Evolutionary conservation across 2,797 vertebrate genomes (phyloP).

Genomic region (Emys orbicularis): DNA sequence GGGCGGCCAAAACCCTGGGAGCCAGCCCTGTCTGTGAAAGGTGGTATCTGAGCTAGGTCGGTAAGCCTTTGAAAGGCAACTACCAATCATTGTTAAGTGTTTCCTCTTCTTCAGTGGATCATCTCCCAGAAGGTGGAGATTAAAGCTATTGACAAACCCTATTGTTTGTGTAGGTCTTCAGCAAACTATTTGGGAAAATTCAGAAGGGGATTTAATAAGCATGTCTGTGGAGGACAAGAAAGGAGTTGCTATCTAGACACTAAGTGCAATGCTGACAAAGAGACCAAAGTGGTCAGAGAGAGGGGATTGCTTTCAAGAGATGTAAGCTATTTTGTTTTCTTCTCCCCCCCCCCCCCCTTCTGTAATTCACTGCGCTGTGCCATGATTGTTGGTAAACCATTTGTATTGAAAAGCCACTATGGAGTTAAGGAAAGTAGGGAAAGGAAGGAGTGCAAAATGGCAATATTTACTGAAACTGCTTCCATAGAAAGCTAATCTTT

Average conservation of each 20-base stretch:
- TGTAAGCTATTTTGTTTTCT: not conserved
- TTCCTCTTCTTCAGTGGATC: not conserved
- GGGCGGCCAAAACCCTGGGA: no score
- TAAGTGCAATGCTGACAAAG: not conserved
- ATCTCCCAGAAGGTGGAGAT: not conserved
- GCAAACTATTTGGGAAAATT: slow-evolving; percentile 16
- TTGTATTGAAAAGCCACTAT: no score
- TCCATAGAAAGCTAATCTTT: no score
- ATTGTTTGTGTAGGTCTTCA: not conserved
- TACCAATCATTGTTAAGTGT: not conserved
- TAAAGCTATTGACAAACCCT: not conserved
- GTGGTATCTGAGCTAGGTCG: not conserved
- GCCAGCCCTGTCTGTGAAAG: not conserved
- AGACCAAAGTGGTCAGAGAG: not conserved
- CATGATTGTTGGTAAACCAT: no score
- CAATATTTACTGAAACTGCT: no score
- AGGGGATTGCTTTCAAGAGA: not conserved
- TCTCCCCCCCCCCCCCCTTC: not conserved
- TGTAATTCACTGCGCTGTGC: not conserved
- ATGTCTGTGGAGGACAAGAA: not conserved
- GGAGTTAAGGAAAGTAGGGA: no score
- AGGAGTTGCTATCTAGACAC: not conserved
- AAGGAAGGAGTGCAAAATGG: no score
- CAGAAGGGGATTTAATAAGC: not conserved
- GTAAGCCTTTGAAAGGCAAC: not conserved